Evolutionary conservation across 2,797 vertebrate species (phyloP).

Genomic region (Aselliscus stoliczkanus): DNA sequence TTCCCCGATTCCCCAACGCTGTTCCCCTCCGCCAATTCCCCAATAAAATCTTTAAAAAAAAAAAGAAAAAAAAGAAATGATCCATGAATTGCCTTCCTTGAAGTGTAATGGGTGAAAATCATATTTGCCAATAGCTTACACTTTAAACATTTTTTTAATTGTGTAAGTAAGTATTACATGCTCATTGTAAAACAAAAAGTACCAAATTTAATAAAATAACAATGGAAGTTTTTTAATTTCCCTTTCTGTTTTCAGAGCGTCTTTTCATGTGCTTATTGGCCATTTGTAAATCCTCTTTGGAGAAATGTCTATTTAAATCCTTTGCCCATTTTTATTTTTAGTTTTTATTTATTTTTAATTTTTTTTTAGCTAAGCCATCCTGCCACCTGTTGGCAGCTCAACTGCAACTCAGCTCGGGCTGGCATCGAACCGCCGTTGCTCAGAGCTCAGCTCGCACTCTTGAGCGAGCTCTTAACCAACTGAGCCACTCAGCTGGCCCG

Average conservation of each 20-base stretch:
- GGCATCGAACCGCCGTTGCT: too few relatives aligned
- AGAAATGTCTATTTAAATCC: not conserved
- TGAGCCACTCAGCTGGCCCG: too few relatives aligned
- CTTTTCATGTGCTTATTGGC: not conserved
- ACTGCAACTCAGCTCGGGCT: too few relatives aligned
- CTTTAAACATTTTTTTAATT: not conserved
- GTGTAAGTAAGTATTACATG: not conserved
- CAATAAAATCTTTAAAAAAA: too few relatives aligned
- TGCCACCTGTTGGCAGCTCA: too few relatives aligned
- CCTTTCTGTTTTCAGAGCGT: not conserved
- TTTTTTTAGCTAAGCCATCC: too few relatives aligned
- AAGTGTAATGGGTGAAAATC: not conserved
- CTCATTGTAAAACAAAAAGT: slow-evolving; percentile 12
- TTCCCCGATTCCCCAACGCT: too few relatives aligned
- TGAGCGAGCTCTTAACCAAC: too few relatives aligned
- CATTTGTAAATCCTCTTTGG: not conserved
- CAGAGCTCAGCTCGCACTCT: too few relatives aligned
- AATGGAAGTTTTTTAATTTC: not conserved
- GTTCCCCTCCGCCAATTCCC: too few relatives aligned
- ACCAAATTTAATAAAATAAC: not conserved
- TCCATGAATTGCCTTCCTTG: not conserved
- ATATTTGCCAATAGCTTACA: not conserved
- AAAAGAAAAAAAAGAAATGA: too few relatives aligned
- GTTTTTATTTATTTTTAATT: too few relatives aligned
- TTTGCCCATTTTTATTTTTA: not conserved